Evolutionary conservation across 2,113 vertebrate genomes (phyloP).

Genomic region (Chaetodon trifascialis): DNA sequence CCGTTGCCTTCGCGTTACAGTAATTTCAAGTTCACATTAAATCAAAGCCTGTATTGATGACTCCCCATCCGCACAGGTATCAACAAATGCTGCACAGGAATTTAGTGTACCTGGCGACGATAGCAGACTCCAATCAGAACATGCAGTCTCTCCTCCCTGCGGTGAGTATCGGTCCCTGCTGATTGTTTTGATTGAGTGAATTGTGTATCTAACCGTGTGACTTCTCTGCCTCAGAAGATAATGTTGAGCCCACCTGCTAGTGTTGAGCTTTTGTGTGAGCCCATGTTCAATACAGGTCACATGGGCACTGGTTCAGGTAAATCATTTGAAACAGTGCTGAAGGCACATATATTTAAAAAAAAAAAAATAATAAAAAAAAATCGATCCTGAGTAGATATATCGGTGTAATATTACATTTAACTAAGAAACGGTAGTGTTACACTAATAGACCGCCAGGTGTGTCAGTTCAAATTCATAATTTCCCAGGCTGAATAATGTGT

Average conservation of each 20-base stretch:
- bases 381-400: background rate
- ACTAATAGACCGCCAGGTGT: background rate
- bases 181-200: background rate
- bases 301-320: background rate
- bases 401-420: background rate
- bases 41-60: slow-evolving; percentile 2
- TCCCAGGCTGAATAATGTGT: background rate
- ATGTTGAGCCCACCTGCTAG: background rate
- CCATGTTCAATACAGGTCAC: background rate
- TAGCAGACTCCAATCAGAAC: slow-evolving; percentile 99
- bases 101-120: slow-evolving; percentile 97
- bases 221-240: background rate
- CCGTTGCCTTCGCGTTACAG: rapidly evolving
- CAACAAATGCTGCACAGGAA: slow-evolving; percentile 99
- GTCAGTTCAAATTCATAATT: background rate
- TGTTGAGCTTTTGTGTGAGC: background rate
- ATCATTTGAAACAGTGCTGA: background rate
- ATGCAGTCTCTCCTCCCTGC: slow-evolving; percentile 98
- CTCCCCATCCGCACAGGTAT: slow-evolving; percentile 86
- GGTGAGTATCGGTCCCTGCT: slow-evolving; percentile 87
- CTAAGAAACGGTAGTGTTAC: background rate
- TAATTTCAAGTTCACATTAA: background rate
- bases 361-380: no score
- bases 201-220: background rate
- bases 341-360: background rate